These are phyloP conservation scores for Scrobipalpa costella DNA, from an alignment of 2,888 invertebrate genomes.

Conservation along the genomic window DNA sequence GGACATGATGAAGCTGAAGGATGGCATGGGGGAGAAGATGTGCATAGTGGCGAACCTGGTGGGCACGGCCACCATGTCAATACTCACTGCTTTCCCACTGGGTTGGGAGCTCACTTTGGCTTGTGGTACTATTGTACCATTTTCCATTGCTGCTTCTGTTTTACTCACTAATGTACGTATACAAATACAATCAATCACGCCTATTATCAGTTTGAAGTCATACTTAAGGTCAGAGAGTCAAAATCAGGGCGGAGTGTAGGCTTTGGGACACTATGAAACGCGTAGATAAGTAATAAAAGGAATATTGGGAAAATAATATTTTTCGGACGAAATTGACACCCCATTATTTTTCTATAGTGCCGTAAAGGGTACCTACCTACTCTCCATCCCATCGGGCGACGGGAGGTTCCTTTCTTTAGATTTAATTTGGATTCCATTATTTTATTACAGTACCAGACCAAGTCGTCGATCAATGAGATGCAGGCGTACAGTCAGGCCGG, in stretches of 20 bases:
- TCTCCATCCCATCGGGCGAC: no score
- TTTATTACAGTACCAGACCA: constrained; percentile 79
- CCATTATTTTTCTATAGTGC: no score
- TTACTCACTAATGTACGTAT: constrained; percentile 87
- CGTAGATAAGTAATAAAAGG: no score
- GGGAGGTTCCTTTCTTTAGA: no score
- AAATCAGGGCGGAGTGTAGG: no score
- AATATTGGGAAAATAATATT: no score
- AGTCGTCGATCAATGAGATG: constrained; percentile 83
- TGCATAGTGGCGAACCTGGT: constrained; percentile 86
- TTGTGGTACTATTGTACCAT: constrained; percentile 88
- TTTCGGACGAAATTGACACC: no score
- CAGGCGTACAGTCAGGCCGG: constrained; percentile 90
- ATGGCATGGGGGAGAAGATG: constrained; percentile 92
- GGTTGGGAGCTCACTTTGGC: constrained; percentile 93
- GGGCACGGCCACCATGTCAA: constrained; percentile 85
- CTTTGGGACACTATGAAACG: no score
- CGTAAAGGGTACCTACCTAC: no score
- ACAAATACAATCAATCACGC: no score
- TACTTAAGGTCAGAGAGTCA: no score
- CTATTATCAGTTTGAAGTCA: no score
- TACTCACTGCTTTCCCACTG: constrained; percentile 86
- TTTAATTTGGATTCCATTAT: background rate
- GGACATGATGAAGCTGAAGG: constrained; percentile 88
- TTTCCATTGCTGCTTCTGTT: constrained; percentile 87